Evolutionary conservation across 2,113 vertebrate species (phyloP).

Genomic region (Cavia porcellus): DNA sequence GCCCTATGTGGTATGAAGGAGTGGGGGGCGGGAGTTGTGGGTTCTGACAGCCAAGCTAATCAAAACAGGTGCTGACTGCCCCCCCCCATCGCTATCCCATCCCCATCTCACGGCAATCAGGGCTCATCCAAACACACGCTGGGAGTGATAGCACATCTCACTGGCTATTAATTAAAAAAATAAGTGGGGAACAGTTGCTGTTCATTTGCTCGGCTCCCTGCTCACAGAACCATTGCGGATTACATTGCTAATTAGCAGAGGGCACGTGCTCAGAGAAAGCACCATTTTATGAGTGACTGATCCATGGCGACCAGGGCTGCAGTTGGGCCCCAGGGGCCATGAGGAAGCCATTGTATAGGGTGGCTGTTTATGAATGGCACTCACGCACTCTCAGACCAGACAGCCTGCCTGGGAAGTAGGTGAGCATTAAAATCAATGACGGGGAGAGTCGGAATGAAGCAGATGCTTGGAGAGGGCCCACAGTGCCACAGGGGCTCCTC

Average conservation of each 20-base stretch:
- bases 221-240: conserved; percentile 69
- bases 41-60: neutral
- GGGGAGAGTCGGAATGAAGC: neutral
- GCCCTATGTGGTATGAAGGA: neutral
- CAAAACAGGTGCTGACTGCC: neutral
- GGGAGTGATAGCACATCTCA: conserved; percentile 35
- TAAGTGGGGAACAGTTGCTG: conserved; percentile 78
- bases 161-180: conserved; percentile 83
- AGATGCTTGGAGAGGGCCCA: neutral
- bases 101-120: neutral
- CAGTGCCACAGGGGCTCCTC: neutral
- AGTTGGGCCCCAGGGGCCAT: neutral
- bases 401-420: neutral
- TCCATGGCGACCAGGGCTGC: neutral
- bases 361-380: neutral
- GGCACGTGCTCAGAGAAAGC: neutral
- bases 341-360: neutral
- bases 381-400: neutral
- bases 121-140: conserved; percentile 15
- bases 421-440: neutral
- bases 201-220: conserved; percentile 73
- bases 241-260: conserved; percentile 76
- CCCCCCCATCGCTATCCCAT: neutral
- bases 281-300: conserved; percentile 64
- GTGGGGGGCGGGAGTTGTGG: neutral